Evolutionary conservation across 1,140 invertebrate genomes (phyloP), one percentile per base, ranked within the genome.

Genomic region (Drosophila fuyamai): DNA sequence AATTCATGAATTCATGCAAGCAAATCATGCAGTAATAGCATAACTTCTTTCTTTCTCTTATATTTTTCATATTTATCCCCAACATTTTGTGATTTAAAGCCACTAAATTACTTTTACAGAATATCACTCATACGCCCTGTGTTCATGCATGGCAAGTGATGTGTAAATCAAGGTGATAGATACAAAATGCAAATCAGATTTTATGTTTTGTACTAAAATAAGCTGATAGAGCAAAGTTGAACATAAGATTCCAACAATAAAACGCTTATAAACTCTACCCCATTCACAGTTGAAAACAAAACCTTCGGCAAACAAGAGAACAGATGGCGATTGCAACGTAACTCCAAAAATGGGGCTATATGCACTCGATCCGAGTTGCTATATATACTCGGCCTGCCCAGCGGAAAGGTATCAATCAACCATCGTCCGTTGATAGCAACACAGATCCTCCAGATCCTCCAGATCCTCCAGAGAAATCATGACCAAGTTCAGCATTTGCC

Each of bases 401-500:
- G 12, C 9, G 32, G 8, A 23, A 27, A n/a, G n/a, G 4, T 32
- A 75, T 53, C 48, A 66, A 54, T 57, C 29, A 43, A 48, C 10
- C 47, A 16, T 12, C 14, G n/a, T 5, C 50, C 29, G 36, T 41
- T 53, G 35, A 32, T 12, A 35, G 6, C 36, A 40, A n/a, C 10
- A 29, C 18, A 56, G 44, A 40, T 40, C 46, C 6, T 32, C 1
- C 4, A 43, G 13, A 14, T 8, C 27, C 6, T 32, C 1, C 4
- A 43, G 13, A 12, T 7, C 27, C 18, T 0, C 16, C 12, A 46
- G 8, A 43, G 10, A 14, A 36, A 77, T 18, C 65, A 88, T 89
- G 84, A 57, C 57, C 47, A 84, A 89, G 74, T 38, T 81, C 12
- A 84, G 60, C 53, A 54, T 77, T 32, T 59, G 62, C 35, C 41